A percentile compares a stretch with the other conserved stretches of the same genome.
Evolutionary conservation across 2,888 invertebrate species (phyloP).

Genomic region (Apodemia duryi): DNA sequence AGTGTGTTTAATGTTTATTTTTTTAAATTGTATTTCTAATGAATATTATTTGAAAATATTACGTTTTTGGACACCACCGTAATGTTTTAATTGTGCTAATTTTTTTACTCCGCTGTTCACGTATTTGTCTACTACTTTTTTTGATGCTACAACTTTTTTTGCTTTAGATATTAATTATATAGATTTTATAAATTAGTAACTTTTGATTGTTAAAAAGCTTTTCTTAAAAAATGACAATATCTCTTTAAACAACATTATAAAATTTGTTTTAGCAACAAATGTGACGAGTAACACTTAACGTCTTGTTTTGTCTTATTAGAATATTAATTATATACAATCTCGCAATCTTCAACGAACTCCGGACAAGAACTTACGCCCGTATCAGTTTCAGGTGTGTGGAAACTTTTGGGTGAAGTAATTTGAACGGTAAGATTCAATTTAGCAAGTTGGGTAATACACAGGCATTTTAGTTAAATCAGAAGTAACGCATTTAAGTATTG

Average conservation of each 20-base stretch:
- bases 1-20: too few relatives aligned
- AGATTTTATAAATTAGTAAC: too few relatives aligned
- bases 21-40: too few relatives aligned
- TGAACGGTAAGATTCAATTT: constrained; percentile 10
- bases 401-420: constrained; percentile 15
- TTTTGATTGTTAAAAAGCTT: too few relatives aligned
- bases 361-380: constrained; percentile 10
- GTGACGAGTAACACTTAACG: background rate
- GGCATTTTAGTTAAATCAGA: background rate
- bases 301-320: constrained; percentile 17
- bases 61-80: too few relatives aligned
- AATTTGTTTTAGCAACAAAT: background rate
- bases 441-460: constrained; percentile 1
- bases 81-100: too few relatives aligned
- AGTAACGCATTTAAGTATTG: constrained; percentile 1
- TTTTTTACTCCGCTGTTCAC: too few relatives aligned
- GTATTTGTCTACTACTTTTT: too few relatives aligned
- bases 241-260: background rate
- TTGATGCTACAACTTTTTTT: too few relatives aligned
- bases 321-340: constrained; percentile 18
- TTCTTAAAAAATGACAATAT: too few relatives aligned
- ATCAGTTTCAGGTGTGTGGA: constrained; percentile 19
- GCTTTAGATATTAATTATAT: too few relatives aligned
- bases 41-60: too few relatives aligned
- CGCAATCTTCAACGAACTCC: constrained; percentile 9